Evolutionary conservation across 2,888 invertebrate species (phyloP).

Genomic region (Atherix ibis): DNA sequence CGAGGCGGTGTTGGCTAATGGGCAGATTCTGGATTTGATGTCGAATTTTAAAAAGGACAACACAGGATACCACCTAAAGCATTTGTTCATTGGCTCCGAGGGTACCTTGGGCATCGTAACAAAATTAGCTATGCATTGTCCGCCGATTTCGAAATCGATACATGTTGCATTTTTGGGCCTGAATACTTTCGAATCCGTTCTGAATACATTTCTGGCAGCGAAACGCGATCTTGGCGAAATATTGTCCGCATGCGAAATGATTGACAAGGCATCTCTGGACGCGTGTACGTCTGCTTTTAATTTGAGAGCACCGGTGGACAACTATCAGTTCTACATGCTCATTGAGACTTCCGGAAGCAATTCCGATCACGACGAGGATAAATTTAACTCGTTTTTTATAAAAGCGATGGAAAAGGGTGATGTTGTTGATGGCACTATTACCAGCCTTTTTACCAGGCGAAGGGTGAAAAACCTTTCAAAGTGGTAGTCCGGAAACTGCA

Average conservation of each 20-base stretch:
- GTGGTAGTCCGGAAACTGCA: too few relatives aligned
- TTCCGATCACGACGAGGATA: constrained; percentile 70
- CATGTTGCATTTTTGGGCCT: constrained; percentile 80
- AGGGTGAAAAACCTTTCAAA: too few relatives aligned
- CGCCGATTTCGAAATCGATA: constrained; percentile 63
- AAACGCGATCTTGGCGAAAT: constrained; percentile 71
- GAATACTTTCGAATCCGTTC: constrained; percentile 58
- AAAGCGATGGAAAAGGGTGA: constrained; percentile 51
- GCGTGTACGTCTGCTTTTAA: constrained; percentile 43
- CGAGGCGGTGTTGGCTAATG: constrained; percentile 76
- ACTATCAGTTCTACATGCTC: constrained; percentile 68
- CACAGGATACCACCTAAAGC: constrained; percentile 92
- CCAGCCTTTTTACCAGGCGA: too few relatives aligned
- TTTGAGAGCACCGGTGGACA: constrained; percentile 43
- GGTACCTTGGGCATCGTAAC: constrained; percentile 92
- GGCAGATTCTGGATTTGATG: constrained; percentile 71
- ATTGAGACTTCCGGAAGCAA: constrained; percentile 83
- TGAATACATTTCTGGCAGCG: constrained; percentile 58
- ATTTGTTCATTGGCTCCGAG: constrained; percentile 94
- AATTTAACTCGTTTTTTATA: constrained; percentile 63
- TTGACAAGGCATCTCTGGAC: constrained; percentile 62
- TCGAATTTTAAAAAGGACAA: constrained; percentile 88
- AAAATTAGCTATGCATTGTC: constrained; percentile 80
- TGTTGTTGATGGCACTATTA: constrained; percentile 69
- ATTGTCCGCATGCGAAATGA: constrained; percentile 89